Evolutionary conservation across 2,113 vertebrate species (phyloP).

Genomic region (Macaca fascicularis): DNA sequence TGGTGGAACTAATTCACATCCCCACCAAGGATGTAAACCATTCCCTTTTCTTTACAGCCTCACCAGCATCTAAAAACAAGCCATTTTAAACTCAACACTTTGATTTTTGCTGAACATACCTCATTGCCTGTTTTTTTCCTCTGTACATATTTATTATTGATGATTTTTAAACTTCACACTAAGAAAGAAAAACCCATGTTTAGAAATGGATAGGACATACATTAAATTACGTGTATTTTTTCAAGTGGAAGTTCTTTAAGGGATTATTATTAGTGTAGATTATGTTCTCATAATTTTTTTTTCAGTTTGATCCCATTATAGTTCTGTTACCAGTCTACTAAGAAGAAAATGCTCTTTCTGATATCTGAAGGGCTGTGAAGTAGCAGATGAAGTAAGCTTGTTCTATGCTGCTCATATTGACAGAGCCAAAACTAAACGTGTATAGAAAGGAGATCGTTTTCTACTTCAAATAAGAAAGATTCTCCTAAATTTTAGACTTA

Average conservation of each 20-base stretch:
- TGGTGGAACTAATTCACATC: no score
- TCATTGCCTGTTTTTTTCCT: neutral
- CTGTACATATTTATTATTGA: neutral
- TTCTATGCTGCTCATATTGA: neutral
- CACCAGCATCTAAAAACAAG: neutral
- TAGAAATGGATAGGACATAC: neutral
- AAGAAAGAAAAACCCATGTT: neutral
- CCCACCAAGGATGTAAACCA: no score
- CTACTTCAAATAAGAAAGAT: neutral
- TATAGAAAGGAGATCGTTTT: neutral
- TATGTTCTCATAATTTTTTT: neutral
- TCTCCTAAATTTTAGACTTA: neutral
- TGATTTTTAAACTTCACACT: neutral
- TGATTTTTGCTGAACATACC: neutral
- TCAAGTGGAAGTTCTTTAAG: neutral
- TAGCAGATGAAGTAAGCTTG: neutral
- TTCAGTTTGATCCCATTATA: neutral
- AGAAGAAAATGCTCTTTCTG: neutral
- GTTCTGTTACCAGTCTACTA: neutral
- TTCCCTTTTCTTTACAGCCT: neutral
- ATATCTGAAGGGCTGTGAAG: neutral
- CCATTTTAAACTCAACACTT: neutral
- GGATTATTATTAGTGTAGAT: neutral
- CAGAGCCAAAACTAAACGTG: neutral
- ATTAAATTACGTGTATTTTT: neutral